Base-by-base conservation (phyloP, 1,140 invertebrate species). In the Acyrthosiphon pisum region DNA sequence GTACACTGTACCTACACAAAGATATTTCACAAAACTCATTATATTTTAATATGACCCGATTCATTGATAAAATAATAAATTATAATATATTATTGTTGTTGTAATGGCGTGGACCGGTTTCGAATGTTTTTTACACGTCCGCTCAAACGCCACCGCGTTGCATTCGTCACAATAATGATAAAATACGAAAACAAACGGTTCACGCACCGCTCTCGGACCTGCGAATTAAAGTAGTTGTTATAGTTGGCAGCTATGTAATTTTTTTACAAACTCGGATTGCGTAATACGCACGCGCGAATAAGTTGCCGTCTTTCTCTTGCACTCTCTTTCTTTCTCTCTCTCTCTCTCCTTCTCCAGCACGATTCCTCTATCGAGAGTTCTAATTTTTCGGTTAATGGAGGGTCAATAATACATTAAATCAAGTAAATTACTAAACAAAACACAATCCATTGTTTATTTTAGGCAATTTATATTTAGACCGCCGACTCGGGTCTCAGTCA, bases 381-480 rank as follows among this genome's bases (percentile, higher is more conserved):
- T 90, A 46, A 60, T 68, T 68, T 90, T n/a, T 37, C 30, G 53
- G 26, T 60, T 60, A 41, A 30, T 30, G 56, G 9, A 2, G 23
- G 18, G 35, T 60, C 88, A 90, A n/a, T 60, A 30, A 90, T 41
- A 90, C 26, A 90, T 60, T 41, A 41, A 90, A 60, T 90, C 88
- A 60, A 90, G 89, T 89, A 68, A 90, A 90, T 68, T 44, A 68
- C 89, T 90, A 68, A 90, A 90, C 18, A 60, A 90, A 90, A 68
- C 35, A 90, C 89, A 90, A 90, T 68, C 37, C 53, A 68, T 90
- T 90, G 89, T 90, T 90, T 90, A 90, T 90, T 90, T 90, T 68
- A 90, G 89, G 26, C 53, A 20, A 68, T 90, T 90, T 90, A 90
- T 90, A 68, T 68, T 68, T 90, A 68, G 88, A 90, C 26, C 37